phyloP scores from a whole-genome alignment of 2,888 invertebrate species.

The Oligia strigilis region DNA sequence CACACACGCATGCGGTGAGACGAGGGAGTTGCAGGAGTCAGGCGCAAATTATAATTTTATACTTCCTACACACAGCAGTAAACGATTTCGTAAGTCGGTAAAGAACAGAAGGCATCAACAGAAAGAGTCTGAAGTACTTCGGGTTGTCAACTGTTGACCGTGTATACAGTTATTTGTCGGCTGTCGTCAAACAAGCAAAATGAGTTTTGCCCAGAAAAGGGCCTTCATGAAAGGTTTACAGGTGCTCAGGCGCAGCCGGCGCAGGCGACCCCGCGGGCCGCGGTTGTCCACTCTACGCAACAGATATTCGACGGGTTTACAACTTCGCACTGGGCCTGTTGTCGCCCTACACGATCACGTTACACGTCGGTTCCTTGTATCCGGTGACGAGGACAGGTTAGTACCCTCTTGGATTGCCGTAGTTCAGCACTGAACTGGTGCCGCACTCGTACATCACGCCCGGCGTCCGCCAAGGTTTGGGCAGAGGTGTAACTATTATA shows the following conservation, averaged over 20 bases:
- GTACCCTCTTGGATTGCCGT: neutral
- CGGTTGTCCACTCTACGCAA: neutral
- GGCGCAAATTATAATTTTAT: neutral
- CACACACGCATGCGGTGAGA: neutral
- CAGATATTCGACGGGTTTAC: neutral
- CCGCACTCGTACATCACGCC: neutral
- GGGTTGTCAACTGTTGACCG: neutral
- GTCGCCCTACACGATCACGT: neutral
- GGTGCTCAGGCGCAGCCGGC: neutral
- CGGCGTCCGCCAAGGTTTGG: neutral
- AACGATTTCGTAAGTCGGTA: neutral
- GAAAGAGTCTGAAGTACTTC: neutral
- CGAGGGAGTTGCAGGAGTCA: neutral
- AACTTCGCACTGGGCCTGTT: neutral
- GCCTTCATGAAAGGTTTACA: neutral
- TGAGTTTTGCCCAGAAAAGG: conserved; percentile 14
- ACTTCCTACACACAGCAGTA: neutral
- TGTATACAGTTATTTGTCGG: neutral
- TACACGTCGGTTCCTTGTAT: neutral
- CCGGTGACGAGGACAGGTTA: neutral
- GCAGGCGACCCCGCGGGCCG: neutral
- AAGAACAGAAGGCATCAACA: neutral
- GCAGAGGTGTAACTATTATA: neutral
- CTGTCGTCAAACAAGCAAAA: conserved; percentile 5
- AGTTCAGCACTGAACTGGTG: neutral